Evolutionary conservation across 2,797 vertebrate species (phyloP).

Genomic region (Chanos chanos): DNA sequence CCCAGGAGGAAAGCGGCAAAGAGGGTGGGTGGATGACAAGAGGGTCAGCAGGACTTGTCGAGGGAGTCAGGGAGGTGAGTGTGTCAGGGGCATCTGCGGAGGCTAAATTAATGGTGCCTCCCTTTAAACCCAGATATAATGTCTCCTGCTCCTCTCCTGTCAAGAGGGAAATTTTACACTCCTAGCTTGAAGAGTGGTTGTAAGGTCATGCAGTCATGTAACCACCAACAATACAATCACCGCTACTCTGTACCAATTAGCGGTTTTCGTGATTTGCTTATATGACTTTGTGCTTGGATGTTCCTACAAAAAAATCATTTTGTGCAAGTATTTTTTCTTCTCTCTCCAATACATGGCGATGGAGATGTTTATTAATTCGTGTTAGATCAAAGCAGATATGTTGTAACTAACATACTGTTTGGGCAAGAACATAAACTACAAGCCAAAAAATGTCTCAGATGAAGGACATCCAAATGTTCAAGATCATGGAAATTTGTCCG

Average conservation of each 20-base stretch:
- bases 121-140: conserved; percentile 7
- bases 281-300: too few species aligned
- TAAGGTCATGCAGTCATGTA: background rate
- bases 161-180: conserved; percentile 9
- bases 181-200: background rate
- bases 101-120: conserved; percentile 24
- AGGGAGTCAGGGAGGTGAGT: conserved; percentile 1
- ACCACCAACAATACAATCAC: background rate
- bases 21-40: conserved; percentile 10
- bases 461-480: too few species aligned
- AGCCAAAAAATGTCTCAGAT: too few species aligned
- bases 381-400: too few species aligned
- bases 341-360: too few species aligned
- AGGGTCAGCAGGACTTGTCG: conserved; percentile 2
- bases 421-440: too few species aligned
- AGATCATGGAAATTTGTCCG: too few species aligned
- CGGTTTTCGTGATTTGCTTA: background rate
- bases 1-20: background rate
- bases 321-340: too few species aligned
- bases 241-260: conserved; percentile 8
- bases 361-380: too few species aligned
- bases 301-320: too few species aligned
- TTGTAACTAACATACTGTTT: too few species aligned
- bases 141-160: background rate
- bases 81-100: background rate